Base-by-base conservation (phyloP, 1,140 invertebrate species). In the Halyomorpha halys region DNA sequence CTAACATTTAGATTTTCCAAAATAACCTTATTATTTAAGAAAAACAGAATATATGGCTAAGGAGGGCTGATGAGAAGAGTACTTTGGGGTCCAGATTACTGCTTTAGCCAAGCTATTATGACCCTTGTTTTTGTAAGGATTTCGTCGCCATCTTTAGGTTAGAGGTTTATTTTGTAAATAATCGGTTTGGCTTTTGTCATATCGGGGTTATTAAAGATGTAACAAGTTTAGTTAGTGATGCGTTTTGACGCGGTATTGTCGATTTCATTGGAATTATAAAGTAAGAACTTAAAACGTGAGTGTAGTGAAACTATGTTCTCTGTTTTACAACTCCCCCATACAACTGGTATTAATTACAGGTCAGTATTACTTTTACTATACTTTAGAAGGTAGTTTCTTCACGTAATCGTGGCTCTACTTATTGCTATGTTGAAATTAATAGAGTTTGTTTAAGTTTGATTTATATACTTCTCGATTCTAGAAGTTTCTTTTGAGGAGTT, bases 81-180 rank as follows among this genome's bases (percentile, higher is more conserved):
- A 15, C 53, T 25, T 25, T 56, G 19, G 23, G 18, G 18, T 25
- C 15, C 18, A 25, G 23, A 23, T 56, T 23, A 56, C 23, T 56
- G 11, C 2, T 25, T 56, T 23, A 56, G 53, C 53, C 53, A 56
- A 56, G 53, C 53, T 56, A 56, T 56, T 56, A 56, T 56, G 53
- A 56, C 53, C 53, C 53, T 56, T 56, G 53, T 56, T 56, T 56
- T 56, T 56, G 53, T 56, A 56, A 13, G 53, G 23, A 23, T 21
- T 56, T 16, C 23, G 18, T 25, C 19, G 19, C 53, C 18, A 23
- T 25, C 23, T 56, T 23, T 21, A 56, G 53, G 53, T 56, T 56
- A 56, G 18, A 56, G 23, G 53, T 56, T 56, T 56, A 56, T 56
- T 56, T 56, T 56, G 53, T 56, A 56, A 56, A 56, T 56, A 56